A percentile compares a stretch with the other conserved stretches of the same genome.
phyloP scores from a whole-genome alignment of 2,113 vertebrate genomes.

The Pseudopipra pipra region DNA sequence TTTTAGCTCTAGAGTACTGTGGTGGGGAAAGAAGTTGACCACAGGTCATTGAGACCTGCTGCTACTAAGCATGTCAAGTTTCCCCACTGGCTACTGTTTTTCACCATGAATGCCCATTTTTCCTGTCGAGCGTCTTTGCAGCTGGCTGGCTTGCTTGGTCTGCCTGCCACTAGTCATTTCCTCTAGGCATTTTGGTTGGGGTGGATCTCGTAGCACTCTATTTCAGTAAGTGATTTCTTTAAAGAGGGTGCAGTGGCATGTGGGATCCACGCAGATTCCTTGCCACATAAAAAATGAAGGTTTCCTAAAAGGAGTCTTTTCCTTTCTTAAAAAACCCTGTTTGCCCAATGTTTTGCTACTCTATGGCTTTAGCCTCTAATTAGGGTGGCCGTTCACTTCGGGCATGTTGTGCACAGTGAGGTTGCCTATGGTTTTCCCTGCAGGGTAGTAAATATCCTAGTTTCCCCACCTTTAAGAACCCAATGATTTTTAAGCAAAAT shows the following conservation, averaged over 20 bases:
- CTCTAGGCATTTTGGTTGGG: neutral
- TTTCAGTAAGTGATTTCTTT: neutral
- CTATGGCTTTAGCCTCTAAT: neutral
- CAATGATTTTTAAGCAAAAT: neutral
- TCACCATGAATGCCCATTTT: neutral
- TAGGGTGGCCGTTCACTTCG: neutral
- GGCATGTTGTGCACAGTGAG: neutral
- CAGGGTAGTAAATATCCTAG: accelerated
- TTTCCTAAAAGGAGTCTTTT: neutral
- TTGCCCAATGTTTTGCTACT: neutral
- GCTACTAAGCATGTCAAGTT: neutral
- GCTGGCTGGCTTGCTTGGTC: neutral
- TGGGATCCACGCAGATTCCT: conserved; percentile 7
- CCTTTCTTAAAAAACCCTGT: neutral
- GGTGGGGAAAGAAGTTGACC: neutral
- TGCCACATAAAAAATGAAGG: neutral
- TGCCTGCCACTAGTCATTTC: neutral
- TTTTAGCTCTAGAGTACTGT: neutral
- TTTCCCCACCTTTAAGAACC: neutral
- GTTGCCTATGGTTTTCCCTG: neutral
- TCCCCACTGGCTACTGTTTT: neutral
- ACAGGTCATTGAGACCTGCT: neutral
- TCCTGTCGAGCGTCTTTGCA: neutral
- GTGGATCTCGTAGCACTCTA: neutral
- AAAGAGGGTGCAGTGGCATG: neutral